Evolutionary conservation across 2,113 vertebrate species (phyloP).

Genomic region (Clarias batrachus): DNA sequence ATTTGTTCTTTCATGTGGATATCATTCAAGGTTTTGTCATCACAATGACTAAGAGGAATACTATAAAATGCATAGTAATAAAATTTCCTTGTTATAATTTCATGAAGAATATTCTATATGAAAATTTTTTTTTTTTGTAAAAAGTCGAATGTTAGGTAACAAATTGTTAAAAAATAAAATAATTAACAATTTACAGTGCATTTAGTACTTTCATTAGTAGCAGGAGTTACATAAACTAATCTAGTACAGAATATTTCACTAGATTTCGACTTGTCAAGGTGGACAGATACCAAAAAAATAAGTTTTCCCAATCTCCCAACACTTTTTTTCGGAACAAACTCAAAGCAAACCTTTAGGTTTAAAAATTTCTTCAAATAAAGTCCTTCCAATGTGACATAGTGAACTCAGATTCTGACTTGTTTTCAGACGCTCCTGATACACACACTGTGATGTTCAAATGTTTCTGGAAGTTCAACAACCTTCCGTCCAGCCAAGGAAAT

Average conservation of each 20-base stretch:
- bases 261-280: background rate
- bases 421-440: background rate
- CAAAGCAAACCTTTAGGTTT: no score
- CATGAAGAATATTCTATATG: background rate
- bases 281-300: background rate
- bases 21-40: background rate
- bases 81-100: background rate
- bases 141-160: background rate
- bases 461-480: no score
- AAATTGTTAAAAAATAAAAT: background rate
- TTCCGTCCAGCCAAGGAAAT: background rate
- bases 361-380: background rate
- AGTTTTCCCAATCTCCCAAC: background rate
- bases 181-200: background rate
- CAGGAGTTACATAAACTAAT: background rate
- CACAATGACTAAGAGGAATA: background rate
- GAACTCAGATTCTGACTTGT: background rate
- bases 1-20: background rate
- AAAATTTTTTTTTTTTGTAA: background rate
- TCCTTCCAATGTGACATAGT: background rate
- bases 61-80: background rate
- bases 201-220: background rate
- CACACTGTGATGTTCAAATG: no score
- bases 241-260: background rate
- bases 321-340: background rate